Percentiles rank a stretch among this genome's conserved stretches.
Evolutionary conservation across 2,888 invertebrate species (phyloP).

Genomic region (Amblyjoppa fuscipennis): DNA sequence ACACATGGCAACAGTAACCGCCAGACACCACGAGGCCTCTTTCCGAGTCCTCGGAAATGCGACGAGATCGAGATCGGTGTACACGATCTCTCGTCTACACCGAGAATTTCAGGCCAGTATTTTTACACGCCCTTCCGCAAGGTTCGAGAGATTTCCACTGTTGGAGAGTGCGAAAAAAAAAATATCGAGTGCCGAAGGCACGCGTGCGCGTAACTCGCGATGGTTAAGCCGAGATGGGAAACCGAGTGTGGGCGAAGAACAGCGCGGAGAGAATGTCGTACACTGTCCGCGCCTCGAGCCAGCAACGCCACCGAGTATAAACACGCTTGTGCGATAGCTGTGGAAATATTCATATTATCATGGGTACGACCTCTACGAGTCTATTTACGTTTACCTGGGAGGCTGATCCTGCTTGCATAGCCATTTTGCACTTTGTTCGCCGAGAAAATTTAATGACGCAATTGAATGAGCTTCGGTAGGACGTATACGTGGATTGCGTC

Average conservation of each 20-base stretch:
- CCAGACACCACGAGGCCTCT: conserved; percentile 28
- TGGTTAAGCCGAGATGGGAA: conserved; percentile 20
- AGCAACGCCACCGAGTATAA: background rate
- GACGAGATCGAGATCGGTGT: background rate
- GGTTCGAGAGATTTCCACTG: background rate
- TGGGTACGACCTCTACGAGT: conserved; percentile 3
- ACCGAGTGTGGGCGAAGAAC: background rate
- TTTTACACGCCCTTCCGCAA: background rate
- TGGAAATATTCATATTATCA: background rate
- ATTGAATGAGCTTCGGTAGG: background rate
- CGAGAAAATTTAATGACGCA: background rate
- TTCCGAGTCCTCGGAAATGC: background rate
- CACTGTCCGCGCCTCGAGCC: conserved; percentile 14
- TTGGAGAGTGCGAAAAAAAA: background rate
- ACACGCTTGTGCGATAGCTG: conserved; percentile 7
- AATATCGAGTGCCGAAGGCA: too few species aligned
- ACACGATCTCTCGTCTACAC: too few species aligned
- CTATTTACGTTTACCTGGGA: conserved; percentile 7
- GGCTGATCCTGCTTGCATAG: background rate
- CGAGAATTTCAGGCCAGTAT: background rate
- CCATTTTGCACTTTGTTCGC: conserved; percentile 2
- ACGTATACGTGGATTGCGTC: background rate
- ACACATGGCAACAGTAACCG: conserved; percentile 23
- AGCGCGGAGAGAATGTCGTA: conserved; percentile 26
- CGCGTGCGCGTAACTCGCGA: background rate